phyloP scores from a whole-genome alignment of 2,888 invertebrate genomes.

The Melolontha melolontha region DNA sequence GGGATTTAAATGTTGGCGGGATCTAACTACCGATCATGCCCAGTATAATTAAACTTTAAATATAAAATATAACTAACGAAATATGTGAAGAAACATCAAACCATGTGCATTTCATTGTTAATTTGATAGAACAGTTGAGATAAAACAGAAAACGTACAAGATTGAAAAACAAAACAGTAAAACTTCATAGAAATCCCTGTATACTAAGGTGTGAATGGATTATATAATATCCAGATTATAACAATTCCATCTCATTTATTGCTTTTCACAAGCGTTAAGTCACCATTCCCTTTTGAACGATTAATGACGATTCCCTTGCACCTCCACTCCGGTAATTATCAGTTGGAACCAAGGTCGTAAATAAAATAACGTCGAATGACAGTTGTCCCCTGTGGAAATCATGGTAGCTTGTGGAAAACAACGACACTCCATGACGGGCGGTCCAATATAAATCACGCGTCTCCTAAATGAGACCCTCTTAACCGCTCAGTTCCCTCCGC shows the following conservation, averaged over 20 bases:
- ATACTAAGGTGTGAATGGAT: no score
- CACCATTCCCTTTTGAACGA: conserved; percentile 2
- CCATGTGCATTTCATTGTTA: no score
- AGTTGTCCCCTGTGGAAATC: conserved; percentile 48
- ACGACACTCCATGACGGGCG: conserved; percentile 41
- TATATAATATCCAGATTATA: no score
- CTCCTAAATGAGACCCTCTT: conserved; percentile 48
- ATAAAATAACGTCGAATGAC: conserved; percentile 48
- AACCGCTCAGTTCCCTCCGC: conserved; percentile 19
- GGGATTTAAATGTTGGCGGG: no score
- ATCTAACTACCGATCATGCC: no score
- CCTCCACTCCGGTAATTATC: conserved; percentile 31
- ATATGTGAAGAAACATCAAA: no score
- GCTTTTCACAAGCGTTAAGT: conserved; percentile 11
- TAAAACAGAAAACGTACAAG: no score
- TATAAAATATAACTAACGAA: no score
- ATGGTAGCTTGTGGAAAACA: conserved; percentile 41
- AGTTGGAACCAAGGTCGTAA: conserved; percentile 42
- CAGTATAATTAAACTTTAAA: no score
- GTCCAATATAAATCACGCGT: conserved; percentile 48
- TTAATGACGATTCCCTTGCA: conserved; percentile 19
- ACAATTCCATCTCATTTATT: not conserved
- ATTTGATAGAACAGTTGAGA: no score
- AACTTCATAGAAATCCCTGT: no score
- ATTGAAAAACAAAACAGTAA: no score